These are phyloP conservation scores for Tachysurus fulvidraco DNA, from an alignment of 2,113 vertebrate genomes.

Conservation along the genomic window DNA sequence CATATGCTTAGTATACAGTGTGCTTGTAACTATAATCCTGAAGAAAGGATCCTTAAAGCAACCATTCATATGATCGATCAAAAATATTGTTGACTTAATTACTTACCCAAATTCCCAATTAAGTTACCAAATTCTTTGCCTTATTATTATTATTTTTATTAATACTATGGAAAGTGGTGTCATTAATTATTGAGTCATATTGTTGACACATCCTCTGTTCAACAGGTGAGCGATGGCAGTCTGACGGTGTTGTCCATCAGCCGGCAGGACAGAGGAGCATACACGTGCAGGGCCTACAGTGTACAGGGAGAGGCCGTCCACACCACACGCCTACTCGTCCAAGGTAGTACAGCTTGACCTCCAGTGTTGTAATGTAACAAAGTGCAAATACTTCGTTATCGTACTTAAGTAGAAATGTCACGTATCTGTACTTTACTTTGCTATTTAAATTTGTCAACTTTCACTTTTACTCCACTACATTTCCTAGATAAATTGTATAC, in stretches of 20 bases:
- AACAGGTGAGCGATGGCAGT: slow-evolving; percentile 90
- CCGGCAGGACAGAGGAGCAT: slow-evolving; percentile 91
- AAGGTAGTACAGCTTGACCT: slow-evolving; percentile 76
- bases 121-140: not conserved
- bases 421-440: too few species aligned
- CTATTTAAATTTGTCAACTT: too few species aligned
- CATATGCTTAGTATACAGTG: not conserved
- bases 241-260: slow-evolving; percentile 86
- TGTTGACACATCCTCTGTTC: not conserved
- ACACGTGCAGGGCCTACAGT: slow-evolving; percentile 93
- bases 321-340: slow-evolving; percentile 94
- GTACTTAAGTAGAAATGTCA: too few species aligned
- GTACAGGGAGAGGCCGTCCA: slow-evolving; percentile 95
- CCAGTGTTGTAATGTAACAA: too few species aligned
- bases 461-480: too few species aligned
- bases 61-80: not conserved
- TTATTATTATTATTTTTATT: too few species aligned
- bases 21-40: not conserved
- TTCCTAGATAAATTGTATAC: too few species aligned
- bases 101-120: too few species aligned
- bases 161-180: too few species aligned
- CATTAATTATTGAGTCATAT: not conserved
- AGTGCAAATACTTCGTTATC: too few species aligned
- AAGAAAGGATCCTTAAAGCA: not conserved
- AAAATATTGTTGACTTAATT: not conserved